Conservation (phyloP, 1,140 invertebrate genomes). For the Zaprionus ornatus region DNA sequence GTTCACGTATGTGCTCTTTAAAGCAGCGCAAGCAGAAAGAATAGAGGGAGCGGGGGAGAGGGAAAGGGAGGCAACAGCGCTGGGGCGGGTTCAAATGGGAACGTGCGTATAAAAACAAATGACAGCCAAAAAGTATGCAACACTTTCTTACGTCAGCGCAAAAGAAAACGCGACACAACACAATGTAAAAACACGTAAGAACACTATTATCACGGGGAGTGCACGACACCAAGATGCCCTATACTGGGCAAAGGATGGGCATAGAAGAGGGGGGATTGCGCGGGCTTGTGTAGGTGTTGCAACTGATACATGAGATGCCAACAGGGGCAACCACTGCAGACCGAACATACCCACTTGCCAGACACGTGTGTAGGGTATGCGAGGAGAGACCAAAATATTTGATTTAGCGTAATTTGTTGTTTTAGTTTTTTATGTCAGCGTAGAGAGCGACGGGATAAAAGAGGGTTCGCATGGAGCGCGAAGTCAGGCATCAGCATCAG, state of each 20-base stretch:
- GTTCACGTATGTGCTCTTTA: slow-evolving; percentile 25
- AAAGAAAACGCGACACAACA: slow-evolving; percentile 23
- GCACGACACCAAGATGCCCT: neutral
- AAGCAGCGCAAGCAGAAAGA: slow-evolving; percentile 3
- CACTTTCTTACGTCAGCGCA: slow-evolving; percentile 66
- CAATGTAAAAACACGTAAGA: neutral
- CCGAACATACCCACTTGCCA: neutral
- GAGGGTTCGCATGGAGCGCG: neutral
- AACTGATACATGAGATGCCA: too few relatives aligned
- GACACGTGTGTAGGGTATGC: neutral
- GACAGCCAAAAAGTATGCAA: slow-evolving; percentile 71
- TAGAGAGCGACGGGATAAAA: slow-evolving; percentile 1
- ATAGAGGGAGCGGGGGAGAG: neutral
- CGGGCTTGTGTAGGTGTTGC: too few relatives aligned
- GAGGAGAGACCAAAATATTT: slow-evolving; percentile 43
- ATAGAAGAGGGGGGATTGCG: too few relatives aligned
- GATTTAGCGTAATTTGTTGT: slow-evolving; percentile 67
- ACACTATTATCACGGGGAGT: neutral
- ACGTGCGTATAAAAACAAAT: slow-evolving; percentile 73
- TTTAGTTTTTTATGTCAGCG: slow-evolving; percentile 45
- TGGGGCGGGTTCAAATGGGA: slow-evolving; percentile 23
- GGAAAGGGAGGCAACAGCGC: neutral
- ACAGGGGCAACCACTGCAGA: too few relatives aligned
- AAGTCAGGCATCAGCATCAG: slow-evolving; percentile 21
- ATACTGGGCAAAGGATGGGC: neutral